These are phyloP conservation scores for Urocolius indicus DNA, from an alignment of 2,113 vertebrate species.

Conservation along the genomic window DNA sequence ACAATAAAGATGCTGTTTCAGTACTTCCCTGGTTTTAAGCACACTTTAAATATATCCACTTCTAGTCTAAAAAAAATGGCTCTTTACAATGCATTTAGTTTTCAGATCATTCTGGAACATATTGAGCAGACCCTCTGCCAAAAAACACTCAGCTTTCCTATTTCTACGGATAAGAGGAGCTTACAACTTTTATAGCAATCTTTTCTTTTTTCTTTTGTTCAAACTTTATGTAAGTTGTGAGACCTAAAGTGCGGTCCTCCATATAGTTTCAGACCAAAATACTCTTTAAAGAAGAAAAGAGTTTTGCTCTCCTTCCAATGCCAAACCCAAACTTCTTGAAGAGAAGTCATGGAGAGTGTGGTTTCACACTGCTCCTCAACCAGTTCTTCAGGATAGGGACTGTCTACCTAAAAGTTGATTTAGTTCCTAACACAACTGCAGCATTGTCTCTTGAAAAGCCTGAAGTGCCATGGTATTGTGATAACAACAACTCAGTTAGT, in stretches of 20 bases:
- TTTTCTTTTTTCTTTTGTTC: background rate
- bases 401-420: background rate
- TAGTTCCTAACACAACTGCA: background rate
- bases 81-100: background rate
- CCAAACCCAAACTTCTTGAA: background rate
- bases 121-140: background rate
- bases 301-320: background rate
- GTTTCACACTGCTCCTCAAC: background rate
- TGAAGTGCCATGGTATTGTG: background rate
- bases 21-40: background rate
- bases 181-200: background rate
- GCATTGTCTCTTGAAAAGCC: background rate
- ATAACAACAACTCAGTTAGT: background rate
- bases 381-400: background rate
- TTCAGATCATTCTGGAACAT: background rate
- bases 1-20: background rate
- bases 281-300: background rate
- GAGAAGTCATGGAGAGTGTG: background rate
- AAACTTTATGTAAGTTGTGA: background rate
- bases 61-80: background rate
- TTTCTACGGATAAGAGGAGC: background rate
- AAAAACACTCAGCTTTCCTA: background rate
- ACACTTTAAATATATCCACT: background rate
- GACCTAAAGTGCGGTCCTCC: background rate
- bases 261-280: background rate